Base-by-base conservation (phyloP, 2,888 invertebrate genomes). In the Cosmia pyralina region DNA sequence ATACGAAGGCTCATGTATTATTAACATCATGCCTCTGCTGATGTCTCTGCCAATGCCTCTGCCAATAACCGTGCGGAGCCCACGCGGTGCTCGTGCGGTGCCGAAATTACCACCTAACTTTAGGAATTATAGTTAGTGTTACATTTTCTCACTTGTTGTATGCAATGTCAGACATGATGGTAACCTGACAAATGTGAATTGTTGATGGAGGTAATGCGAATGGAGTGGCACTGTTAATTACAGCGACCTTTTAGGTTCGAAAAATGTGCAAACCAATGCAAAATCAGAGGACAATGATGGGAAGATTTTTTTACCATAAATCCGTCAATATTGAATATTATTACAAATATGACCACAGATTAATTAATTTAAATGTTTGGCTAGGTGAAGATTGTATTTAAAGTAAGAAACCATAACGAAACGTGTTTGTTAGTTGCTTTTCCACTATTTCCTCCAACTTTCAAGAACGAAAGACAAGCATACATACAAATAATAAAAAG, bases 1-100 rank as follows among this genome's bases (percentile, higher is more conserved):
- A 13, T 52, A 66, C 38, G 38, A 19, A 22, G 15, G 15, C 50
- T 79, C 78, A 79, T 79, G 53, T 50, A 69, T 70, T 80, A 69
- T 75, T 55, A 44, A 59, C 69, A 22, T 28, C n/a, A 17, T 19
- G 13, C 10, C 28, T 6, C 22, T n/a, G 53, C 50, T n/a, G n/a
- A 17, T 19, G 13, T 7, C 28, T 6, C 22, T n/a, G 53, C 50
- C 57, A 22, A 17, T 19, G 13, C 10, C 28, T 6, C 22, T n/a
- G 53, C 50, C 57, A 22, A 13, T 4, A 7, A 15, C 28, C 34
- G 38, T 13, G 22, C 63, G n/a, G 17, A 10, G 68, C 11, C 46
- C 34, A 28, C 8, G 28, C 62, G 19, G 28, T 17, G 65, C 8
- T 7, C 38, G 0, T 38, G 38, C 44, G 50, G 64, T 41, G 46